Base-by-base conservation (phyloP, 2,888 invertebrate genomes). In the Drosophila gaucha region DNA sequence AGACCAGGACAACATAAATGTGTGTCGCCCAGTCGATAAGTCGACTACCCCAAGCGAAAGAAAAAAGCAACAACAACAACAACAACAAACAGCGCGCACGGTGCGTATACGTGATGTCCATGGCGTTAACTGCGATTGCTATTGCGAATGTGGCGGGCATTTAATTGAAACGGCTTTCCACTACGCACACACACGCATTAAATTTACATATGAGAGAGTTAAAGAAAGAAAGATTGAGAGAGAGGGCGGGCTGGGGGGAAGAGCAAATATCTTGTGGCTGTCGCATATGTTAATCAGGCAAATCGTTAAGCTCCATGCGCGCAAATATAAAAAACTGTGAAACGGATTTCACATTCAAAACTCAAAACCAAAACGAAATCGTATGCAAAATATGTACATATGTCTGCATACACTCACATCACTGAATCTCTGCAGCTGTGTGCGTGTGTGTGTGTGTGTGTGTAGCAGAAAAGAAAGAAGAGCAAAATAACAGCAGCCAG, bases 381-480 rank as follows among this genome's bases (percentile, higher is more conserved):
- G 57, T 76, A 74, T 76, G 72, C 72, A 72, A 64, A 74, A 64
- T 67, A 59, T 67, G 36, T 54, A 58, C 67, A 71, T 63, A 75
- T 57, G 66, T 44, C 36, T 54, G 35, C 47, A 33, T 47, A 26
- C 31, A 49, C 33, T 22, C 39, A 33, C 52, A 30, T 22, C 18
- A 36, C 3, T 39, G 5, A 38, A 38, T 28, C 18, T 31, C 24
- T 14, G n/a, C n/a, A n/a, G n/a, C n/a, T 28, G 18, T 14, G 31
- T 30, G 39, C n/a, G n/a, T 30, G 38, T 31, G 35, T 14, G 28
- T 49, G 9, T n/a, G 14, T 30, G n/a, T 22, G 22, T 20, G 10
- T 47, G 22, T 36, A 10, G 16, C 10, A 33, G 24, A 36, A 22
- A 6, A 33, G n/a, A 24, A 10, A 47, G 0, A 6, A 24, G 6